Base-by-base conservation (phyloP, 2,888 invertebrate genomes). In the Gymnosoma rotundatum region DNA sequence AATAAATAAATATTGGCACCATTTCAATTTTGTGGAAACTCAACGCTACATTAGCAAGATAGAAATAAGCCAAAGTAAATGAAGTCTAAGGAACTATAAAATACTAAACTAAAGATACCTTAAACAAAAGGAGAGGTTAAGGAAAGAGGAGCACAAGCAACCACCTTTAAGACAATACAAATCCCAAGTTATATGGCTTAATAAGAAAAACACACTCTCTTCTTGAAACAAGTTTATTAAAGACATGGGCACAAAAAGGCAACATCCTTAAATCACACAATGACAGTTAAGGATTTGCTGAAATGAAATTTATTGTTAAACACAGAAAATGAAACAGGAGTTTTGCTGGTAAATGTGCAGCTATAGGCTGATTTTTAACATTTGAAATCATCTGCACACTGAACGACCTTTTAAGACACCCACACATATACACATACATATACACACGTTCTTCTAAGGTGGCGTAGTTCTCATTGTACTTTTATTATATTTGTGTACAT, bases 241-340 rank as follows among this genome's bases (percentile, higher is more conserved):
- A 52, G 50, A 52, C 20, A 70, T 21, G 25, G 21, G 45, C 14
- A 78, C 60, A 61, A 83, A 86, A 79, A 73, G 58, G 70, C 74
- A 78, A 89, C 88, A 91, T 90, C 89, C 90, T 91, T 90, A 91
- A 90, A 90, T 90, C 91, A 90, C 90, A 90, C 88, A 91, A 89
- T 89, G 90, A 90, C 91, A 90, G 89, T 88, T 87, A 86, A 87
- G 91, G 90, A 91, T 90, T 90, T 90, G 85, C 87, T 86, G 86
- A 64, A 88, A 87, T 86, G 82, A 89, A 90, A 90, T 91, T 91
- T 91, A 91, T 91, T 88, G 89, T 88, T 88, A 87, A 89, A 87
- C 61, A 54, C 52, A 79, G 25, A 16, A n/a, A 66, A 73, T 18
- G 18, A 64, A 73, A 42, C 7, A 60, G 45, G 18, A 50, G 21